Evolutionary conservation across 2,113 vertebrate species (phyloP).

Genomic region (Vanacampus margaritifer): DNA sequence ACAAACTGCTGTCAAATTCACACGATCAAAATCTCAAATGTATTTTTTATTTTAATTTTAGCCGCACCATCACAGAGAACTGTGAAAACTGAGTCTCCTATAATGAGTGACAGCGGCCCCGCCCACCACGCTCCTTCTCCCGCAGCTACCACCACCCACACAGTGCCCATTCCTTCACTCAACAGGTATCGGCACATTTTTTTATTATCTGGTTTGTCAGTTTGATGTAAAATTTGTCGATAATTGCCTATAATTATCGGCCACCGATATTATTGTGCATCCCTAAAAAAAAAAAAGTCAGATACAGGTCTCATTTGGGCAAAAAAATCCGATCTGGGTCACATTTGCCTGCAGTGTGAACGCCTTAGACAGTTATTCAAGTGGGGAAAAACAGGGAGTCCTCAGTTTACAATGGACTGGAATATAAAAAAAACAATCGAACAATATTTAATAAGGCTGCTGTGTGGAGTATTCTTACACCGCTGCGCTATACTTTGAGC

Average conservation of each 20-base stretch:
- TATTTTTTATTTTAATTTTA: slow-evolving; percentile 26
- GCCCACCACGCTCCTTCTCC: slow-evolving; percentile 73
- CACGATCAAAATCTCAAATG: neutral
- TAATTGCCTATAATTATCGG: too few species aligned
- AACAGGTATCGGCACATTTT: too few species aligned
- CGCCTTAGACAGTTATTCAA: too few species aligned
- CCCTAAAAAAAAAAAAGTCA: too few species aligned
- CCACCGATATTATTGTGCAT: too few species aligned
- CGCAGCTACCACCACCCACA: slow-evolving; percentile 75
- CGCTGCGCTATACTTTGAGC: slow-evolving; percentile 9
- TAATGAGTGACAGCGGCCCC: slow-evolving; percentile 70
- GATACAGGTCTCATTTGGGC: too few species aligned
- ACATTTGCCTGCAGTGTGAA: too few species aligned
- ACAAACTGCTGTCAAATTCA: neutral
- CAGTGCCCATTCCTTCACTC: slow-evolving; percentile 78
- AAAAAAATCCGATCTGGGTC: too few species aligned
- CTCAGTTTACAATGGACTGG: neutral
- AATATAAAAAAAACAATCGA: neutral
- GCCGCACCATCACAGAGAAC: slow-evolving; percentile 70
- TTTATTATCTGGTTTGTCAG: too few species aligned
- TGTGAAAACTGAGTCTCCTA: slow-evolving; percentile 76
- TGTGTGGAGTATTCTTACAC: slow-evolving; percentile 28
- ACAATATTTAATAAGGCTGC: slow-evolving; percentile 10
- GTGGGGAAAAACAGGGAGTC: neutral
- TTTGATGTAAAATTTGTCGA: too few species aligned